These are phyloP conservation scores for Formica selysi DNA, from an alignment of 1,140 invertebrate species.

Conservation along the genomic window DNA sequence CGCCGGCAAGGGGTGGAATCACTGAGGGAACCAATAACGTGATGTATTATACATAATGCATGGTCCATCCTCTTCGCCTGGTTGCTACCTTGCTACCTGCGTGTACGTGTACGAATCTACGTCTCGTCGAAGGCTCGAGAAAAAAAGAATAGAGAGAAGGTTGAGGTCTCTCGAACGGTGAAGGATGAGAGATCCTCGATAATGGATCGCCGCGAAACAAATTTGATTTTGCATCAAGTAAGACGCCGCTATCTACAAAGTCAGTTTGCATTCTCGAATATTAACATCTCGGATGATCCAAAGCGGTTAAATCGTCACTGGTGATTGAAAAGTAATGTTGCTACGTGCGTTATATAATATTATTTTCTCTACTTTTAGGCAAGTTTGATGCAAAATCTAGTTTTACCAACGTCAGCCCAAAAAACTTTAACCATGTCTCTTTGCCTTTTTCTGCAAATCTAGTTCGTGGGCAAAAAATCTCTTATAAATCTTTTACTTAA, in stretches of 20 bases:
- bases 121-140: constrained; percentile 59
- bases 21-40: constrained; percentile 86
- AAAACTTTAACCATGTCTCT: neutral
- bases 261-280: constrained; percentile 16
- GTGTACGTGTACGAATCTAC: constrained; percentile 72
- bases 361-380: neutral
- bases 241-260: constrained; percentile 5
- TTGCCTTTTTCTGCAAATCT: neutral
- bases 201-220: constrained; percentile 80
- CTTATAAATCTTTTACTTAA: constrained; percentile 2
- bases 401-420: neutral
- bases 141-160: constrained; percentile 48
- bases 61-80: constrained; percentile 78
- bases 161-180: neutral
- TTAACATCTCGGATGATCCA: neutral
- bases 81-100: constrained; percentile 74
- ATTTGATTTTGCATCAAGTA: constrained; percentile 74
- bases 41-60: constrained; percentile 87
- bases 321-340: neutral
- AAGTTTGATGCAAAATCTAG: neutral
- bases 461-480: neutral
- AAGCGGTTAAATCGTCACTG: constrained; percentile 2
- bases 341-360: neutral
- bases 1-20: constrained; percentile 84
- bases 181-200: constrained; percentile 69